phyloP scores from a whole-genome alignment of 2,888 invertebrate species.

The Bimastos eiseni region DNA sequence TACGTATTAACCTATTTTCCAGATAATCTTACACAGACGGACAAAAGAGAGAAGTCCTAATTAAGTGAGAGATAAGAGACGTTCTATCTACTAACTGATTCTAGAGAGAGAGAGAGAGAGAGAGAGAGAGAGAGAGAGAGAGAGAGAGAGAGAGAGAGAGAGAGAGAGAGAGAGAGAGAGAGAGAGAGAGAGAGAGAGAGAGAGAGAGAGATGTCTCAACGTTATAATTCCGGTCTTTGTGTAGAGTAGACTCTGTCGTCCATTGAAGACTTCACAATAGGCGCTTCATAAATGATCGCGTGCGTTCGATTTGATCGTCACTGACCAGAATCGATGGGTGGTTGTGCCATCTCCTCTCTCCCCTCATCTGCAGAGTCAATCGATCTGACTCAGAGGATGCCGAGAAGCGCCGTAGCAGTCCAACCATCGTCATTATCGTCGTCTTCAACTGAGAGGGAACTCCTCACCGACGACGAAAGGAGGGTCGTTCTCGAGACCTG shows the following conservation, averaged over 20 bases:
- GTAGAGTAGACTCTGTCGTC: no score
- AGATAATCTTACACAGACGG: not conserved
- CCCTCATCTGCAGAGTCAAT: not conserved
- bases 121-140: no score
- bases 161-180: no score
- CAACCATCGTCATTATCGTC: not conserved
- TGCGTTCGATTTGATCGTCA: not conserved
- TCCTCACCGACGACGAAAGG: not conserved
- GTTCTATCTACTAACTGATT: no score
- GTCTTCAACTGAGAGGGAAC: not conserved
- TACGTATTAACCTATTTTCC: not conserved
- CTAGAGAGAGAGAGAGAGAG: no score
- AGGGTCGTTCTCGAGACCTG: slow-evolving; percentile 2
- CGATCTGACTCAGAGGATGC: not conserved
- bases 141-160: no score
- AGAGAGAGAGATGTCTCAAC: not conserved
- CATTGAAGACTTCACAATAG: no score
- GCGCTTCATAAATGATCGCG: no score
- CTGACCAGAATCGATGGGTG: not conserved
- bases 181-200: no score
- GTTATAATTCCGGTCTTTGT: no score
- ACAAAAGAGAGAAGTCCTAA: no score
- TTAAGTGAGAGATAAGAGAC: not conserved
- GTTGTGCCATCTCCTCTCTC: not conserved
- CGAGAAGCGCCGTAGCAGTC: not conserved